A percentile compares a stretch with the other conserved stretches of the same genome.
phyloP scores from a whole-genome alignment of 2,888 invertebrate genomes.

The Physocephala rufipes region DNA sequence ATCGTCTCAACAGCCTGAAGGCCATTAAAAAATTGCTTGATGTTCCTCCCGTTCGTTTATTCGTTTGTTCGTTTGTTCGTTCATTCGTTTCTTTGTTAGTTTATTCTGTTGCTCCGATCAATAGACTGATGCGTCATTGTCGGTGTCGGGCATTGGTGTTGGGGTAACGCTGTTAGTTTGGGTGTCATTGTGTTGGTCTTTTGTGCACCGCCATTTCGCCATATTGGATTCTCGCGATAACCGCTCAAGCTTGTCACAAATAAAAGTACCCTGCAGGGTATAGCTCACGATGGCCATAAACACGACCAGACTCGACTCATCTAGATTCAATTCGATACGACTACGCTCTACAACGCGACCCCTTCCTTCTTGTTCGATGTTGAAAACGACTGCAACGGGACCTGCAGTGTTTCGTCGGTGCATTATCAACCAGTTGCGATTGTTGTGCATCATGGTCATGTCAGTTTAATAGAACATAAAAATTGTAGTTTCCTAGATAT shows the following conservation, averaged over 20 bases:
- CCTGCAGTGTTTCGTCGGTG: not conserved
- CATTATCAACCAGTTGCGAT: no score
- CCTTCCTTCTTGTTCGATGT: no score
- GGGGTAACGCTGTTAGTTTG: no score
- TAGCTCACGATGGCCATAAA: not conserved
- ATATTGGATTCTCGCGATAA: conserved; percentile 36
- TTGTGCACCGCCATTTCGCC: not conserved
- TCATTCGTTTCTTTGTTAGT: no score
- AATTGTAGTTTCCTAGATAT: no score
- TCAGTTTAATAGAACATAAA: no score
- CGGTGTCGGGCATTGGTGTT: no score
- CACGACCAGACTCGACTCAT: not conserved
- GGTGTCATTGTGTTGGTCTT: conserved; percentile 7
- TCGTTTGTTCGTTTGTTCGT: conserved; percentile 20
- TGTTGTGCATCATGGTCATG: no score
- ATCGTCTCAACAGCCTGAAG: not conserved
- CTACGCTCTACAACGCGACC: no score
- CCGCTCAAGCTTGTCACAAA: conserved; percentile 40
- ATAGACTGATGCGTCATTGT: no score
- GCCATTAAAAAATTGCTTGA: conserved; percentile 10
- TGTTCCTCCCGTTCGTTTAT: not conserved
- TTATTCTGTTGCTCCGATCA: no score
- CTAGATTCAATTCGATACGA: not conserved
- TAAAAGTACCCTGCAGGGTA: conserved; percentile 34
- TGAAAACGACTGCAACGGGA: conserved; percentile 24